These are phyloP conservation scores for Nemotelus pantherinus DNA, from an alignment of 2,888 invertebrate species.

Conservation along the genomic window DNA sequence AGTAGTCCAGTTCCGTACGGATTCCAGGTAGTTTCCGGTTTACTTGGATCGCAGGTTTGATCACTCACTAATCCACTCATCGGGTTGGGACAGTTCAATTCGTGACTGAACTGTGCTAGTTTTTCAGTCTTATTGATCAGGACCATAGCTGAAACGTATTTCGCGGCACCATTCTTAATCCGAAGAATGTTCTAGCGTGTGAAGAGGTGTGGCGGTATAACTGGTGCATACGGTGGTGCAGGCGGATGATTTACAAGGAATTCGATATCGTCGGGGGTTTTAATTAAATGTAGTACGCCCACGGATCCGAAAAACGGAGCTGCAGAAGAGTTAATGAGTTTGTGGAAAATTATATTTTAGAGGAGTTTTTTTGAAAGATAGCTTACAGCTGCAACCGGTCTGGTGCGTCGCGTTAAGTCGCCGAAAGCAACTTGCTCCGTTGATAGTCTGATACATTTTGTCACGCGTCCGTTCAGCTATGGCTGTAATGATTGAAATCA, in stretches of 20 bases:
- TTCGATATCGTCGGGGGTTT: slow-evolving; percentile 72
- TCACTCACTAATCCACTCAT: slow-evolving; percentile 69
- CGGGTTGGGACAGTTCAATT: slow-evolving; percentile 85
- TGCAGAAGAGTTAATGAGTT: slow-evolving; percentile 48
- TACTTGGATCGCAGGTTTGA: slow-evolving; percentile 65
- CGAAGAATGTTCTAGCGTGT: slow-evolving; percentile 68
- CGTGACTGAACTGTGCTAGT: slow-evolving; percentile 68
- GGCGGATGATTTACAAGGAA: slow-evolving; percentile 78
- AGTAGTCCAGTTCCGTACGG: slow-evolving; percentile 78
- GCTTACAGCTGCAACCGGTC: slow-evolving; percentile 93
- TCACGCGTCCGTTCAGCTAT: slow-evolving; percentile 74
- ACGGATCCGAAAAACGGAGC: slow-evolving; percentile 77
- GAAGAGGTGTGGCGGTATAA: slow-evolving; percentile 74
- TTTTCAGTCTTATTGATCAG: slow-evolving; percentile 63
- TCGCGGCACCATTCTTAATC: slow-evolving; percentile 66
- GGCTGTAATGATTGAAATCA: slow-evolving; percentile 58
- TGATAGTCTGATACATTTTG: slow-evolving; percentile 81
- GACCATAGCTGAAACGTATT: slow-evolving; percentile 74
- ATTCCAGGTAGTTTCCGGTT: slow-evolving; percentile 76
- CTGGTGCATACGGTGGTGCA: slow-evolving; percentile 83
- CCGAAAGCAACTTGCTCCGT: slow-evolving; percentile 84
- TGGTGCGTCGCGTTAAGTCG: slow-evolving; percentile 94
- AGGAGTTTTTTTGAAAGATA: background rate
- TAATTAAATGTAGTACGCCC: slow-evolving; percentile 83
- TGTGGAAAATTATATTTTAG: background rate